Evolutionary conservation across 2,113 vertebrate genomes (phyloP), one percentile per base, ranked within the genome.

Genomic region (Cryptomyrus ogoouensis): DNA sequence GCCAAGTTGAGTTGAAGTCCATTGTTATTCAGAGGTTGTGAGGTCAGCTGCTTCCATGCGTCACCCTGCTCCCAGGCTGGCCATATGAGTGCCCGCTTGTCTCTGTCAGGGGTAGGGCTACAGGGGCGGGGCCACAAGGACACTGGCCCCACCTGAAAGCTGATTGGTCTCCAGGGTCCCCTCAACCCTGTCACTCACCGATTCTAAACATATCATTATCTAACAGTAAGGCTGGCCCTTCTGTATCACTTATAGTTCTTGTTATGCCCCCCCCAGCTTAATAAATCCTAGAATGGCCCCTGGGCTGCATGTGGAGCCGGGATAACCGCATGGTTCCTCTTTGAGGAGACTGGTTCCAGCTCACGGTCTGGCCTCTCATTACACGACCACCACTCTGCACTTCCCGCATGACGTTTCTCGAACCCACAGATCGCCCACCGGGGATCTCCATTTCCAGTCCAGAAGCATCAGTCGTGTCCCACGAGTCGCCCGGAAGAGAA

Each of bases 331-430:
- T 88, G 84, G 70, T 83, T 89, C 70, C 88, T 89, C 74, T 91
- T 89, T 83, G 44, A 87, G 88, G 42, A 66, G 62, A 89, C 62
- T 46, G 83, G 86, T 88, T 91, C 87, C 89, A 88, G 62, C 39
- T 0, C 1, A 50, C 53, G 21, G 74, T 49, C 87, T 90, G 89
- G 35, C 66, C 91, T 31, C 90, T 91, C 42, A 90, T 91, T 88
- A 89, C 89, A 39, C 46, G 87, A 88, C 90, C 84, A 88, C 46
- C 4, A 3, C 87, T 90, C 46, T 89, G 58, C 74, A 62, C 58
- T 91, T 91, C 90, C 91, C 90, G 77, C 85, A 84, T 47, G 47
- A 31, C 35, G 62, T 70, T 85, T 80, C 70, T 90, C 70, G 31
- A 83, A 88, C 52, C 52, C 90, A 56, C 70, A 83, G 86, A 88